Evolutionary conservation across 2,113 vertebrate genomes (phyloP), one percentile per base, ranked within the genome.

Genomic region (Bombycilla garrulus): DNA sequence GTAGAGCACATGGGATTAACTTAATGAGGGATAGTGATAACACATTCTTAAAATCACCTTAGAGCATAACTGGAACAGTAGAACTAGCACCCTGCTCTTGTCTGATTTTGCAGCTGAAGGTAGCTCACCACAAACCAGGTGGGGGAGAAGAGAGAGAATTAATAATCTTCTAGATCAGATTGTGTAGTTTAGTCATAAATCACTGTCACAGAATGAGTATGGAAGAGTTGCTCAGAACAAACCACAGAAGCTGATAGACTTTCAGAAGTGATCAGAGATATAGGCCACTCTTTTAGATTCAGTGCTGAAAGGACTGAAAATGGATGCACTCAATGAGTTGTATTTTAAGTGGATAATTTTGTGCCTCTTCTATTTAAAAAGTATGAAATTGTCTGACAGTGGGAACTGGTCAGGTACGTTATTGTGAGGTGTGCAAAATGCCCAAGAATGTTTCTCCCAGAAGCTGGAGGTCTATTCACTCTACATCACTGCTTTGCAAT

Each of bases 91-190:
- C 54, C 20, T 45, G 19, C 40, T 94, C 71, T 81, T 86, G 66
- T 83, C 82, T 95, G 71, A 88, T 90, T 86, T 90, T 88, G 51
- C 60, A 72, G 0, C 19, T 60, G 64, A 73, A 90, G 45, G 74
- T 64, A 62, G 58, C 28, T 93, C 54, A 57, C 82, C 9, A 13
- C 66, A 90, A 88, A 38, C 15, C 47, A 48, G 65, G 64, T 81
- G 40, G 54, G 57, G 57, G 66, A 92, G 82, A 95, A 77, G 66
- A 82, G 50, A 64, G 61, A 72, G 82, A 86, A 94, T 86, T 86
- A 86, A 93, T 95, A 77, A 88, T 80, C 71, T 73, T 83, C 62
- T 50, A 66, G 42, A 94, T 92, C 72, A 93, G 91, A 96, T 73
- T 88, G 51, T 70, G 51, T 2, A 2, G 47, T 74, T 88, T 95